Percentiles rank a stretch among this genome's conserved stretches.
These are phyloP conservation scores for Cyanoderma ruficeps DNA, from an alignment of 2,113 vertebrate species.

Conservation along the genomic window DNA sequence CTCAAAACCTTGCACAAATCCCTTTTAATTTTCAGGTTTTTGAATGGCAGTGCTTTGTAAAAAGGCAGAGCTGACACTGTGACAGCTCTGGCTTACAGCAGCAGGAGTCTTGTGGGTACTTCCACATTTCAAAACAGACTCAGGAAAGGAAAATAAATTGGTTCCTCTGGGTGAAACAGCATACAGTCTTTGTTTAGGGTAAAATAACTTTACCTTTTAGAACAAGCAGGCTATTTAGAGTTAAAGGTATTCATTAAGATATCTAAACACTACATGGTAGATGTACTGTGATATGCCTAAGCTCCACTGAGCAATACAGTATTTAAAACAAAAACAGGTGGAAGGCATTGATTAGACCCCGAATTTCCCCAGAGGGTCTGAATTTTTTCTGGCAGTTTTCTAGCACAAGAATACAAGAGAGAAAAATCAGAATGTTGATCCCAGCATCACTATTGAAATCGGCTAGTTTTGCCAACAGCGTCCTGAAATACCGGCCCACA, in stretches of 20 bases:
- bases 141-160: conserved; percentile 70
- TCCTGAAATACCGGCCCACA: neutral
- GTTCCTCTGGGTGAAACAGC: conserved; percentile 64
- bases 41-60: conserved; percentile 37
- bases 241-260: conserved; percentile 69
- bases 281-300: conserved; percentile 49
- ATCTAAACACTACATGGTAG: conserved; percentile 60
- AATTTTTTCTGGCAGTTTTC: conserved; percentile 47
- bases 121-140: conserved; percentile 56
- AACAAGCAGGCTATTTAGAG: conserved; percentile 66
- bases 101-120: conserved; percentile 25
- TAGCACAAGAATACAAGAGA: conserved; percentile 51
- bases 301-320: conserved; percentile 51
- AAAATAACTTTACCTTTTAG: conserved; percentile 62
- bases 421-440: conserved; percentile 55
- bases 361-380: conserved; percentile 50
- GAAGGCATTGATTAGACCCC: conserved; percentile 54
- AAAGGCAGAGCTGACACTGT: conserved; percentile 37
- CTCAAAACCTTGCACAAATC: conserved; percentile 23
- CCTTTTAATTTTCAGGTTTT: neutral
- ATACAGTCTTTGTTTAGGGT: conserved; percentile 63
- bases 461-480: neutral
- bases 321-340: conserved; percentile 76
- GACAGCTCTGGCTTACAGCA: conserved; percentile 49
- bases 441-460: conserved; percentile 65